Conservation (phyloP, 1,140 invertebrate species). For the Drosophila ambigua region DNA sequence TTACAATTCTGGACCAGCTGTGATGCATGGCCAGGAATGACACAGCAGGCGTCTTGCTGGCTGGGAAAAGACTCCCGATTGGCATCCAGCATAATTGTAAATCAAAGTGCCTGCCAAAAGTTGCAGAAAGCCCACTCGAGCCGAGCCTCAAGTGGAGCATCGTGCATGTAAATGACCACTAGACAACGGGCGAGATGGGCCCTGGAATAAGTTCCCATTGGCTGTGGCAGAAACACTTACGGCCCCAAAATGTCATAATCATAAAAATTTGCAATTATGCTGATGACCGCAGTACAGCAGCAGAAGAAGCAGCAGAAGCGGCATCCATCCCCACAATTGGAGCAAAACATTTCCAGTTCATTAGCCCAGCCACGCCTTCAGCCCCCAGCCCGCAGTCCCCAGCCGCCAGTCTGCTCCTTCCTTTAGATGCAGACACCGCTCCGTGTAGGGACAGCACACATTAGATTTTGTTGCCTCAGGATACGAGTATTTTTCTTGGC, state of each 20-base stretch:
- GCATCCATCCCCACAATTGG: slow-evolving; percentile 21
- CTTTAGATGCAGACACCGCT: background rate
- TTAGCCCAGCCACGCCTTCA: slow-evolving; percentile 45
- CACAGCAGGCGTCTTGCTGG: slow-evolving; percentile 34
- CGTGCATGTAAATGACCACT: slow-evolving; percentile 21
- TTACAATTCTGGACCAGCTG: too few relatives aligned
- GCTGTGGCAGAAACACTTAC: slow-evolving; percentile 47
- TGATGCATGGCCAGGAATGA: slow-evolving; percentile 11
- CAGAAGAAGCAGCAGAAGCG: background rate
- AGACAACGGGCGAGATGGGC: slow-evolving; percentile 3
- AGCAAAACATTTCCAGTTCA: slow-evolving; percentile 62
- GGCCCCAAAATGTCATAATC: slow-evolving; percentile 63
- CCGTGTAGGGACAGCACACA: slow-evolving; percentile 17
- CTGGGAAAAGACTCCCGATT: slow-evolving; percentile 23
- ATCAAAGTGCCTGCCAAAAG: slow-evolving; percentile 43
- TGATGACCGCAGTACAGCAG: slow-evolving; percentile 36
- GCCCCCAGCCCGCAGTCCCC: background rate
- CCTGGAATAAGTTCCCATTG: slow-evolving; percentile 33
- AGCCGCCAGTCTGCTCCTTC: background rate
- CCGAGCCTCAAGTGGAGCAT: slow-evolving; percentile 32
- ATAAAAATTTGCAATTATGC: slow-evolving; percentile 66
- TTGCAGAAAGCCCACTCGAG: slow-evolving; percentile 2
- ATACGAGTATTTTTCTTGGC: slow-evolving; percentile 40
- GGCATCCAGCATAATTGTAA: slow-evolving; percentile 52
- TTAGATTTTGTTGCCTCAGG: slow-evolving; percentile 27